Conservation (phyloP, 30 jellyfish, hydroid and myxozoan species). For the Aurelia aurita complex sp. Pacific region DNA sequence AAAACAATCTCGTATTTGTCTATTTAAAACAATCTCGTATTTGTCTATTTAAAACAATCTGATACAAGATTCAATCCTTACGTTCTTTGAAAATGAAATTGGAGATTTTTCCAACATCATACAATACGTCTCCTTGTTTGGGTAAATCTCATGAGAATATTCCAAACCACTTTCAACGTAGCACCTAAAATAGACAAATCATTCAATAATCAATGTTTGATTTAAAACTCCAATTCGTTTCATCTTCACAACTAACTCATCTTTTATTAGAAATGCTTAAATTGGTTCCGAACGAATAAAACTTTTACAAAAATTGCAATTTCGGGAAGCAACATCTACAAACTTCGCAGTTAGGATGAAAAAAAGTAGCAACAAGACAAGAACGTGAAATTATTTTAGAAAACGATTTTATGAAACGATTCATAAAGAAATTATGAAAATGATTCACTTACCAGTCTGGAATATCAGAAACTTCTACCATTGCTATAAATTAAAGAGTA, state of each 20-base stretch:
- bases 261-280: too few species aligned
- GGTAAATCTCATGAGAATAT: neutral
- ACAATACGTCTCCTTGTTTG: constrained; percentile 15
- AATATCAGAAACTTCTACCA: constrained; percentile 40
- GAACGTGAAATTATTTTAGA: neutral
- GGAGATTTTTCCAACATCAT: constrained; percentile 42
- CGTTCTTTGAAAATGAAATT: constrained; percentile 2
- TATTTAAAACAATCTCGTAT: too few species aligned
- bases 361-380: neutral
- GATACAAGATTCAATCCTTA: neutral
- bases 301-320: too few species aligned
- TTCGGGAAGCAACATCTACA: neutral
- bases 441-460: constrained; percentile 34
- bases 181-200: constrained; percentile 20
- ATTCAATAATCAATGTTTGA: neutral
- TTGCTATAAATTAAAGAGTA: constrained; percentile 1
- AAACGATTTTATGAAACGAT: too few species aligned
- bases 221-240: neutral
- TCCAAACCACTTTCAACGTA: constrained; percentile 42
- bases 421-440: too few species aligned
- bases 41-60: too few species aligned
- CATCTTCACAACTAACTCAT: too few species aligned
- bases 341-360: neutral
- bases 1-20: too few species aligned
- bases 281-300: too few species aligned